Conservation (phyloP, 2,888 invertebrate species). For the Andrena camellia region DNA sequence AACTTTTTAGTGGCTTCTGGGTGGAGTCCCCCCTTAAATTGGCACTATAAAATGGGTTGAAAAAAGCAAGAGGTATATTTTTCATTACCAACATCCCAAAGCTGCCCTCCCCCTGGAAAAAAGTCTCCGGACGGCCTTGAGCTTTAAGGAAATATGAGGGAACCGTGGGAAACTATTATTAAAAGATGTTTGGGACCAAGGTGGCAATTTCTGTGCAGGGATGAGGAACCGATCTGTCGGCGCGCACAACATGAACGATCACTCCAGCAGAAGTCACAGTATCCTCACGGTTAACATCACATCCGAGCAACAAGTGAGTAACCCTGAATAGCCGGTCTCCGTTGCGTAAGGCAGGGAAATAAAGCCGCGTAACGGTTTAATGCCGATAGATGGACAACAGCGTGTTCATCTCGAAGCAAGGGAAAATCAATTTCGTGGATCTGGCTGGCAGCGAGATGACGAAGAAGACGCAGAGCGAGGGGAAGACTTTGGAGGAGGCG, state of each 20-base stretch:
- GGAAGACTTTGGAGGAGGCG: conserved; percentile 95
- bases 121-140: too few relatives aligned
- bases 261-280: conserved; percentile 96
- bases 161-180: too few relatives aligned
- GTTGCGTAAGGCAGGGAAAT: background rate
- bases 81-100: too few relatives aligned
- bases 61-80: too few relatives aligned
- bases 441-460: conserved; percentile 99
- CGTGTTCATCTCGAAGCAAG: conserved; percentile 95
- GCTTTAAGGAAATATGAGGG: too few relatives aligned
- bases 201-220: conserved; percentile 86
- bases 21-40: too few relatives aligned
- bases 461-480: conserved; percentile 94
- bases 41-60: too few relatives aligned
- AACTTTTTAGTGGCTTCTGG: too few relatives aligned
- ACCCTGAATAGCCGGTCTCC: background rate
- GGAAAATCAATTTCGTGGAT: conserved; percentile 98
- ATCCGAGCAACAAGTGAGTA: conserved; percentile 91
- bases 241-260: conserved; percentile 96
- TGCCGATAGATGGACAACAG: conserved; percentile 88
- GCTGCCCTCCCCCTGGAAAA: too few relatives aligned
- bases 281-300: conserved; percentile 96
- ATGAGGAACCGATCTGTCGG: conserved; percentile 96
- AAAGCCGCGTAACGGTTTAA: background rate
- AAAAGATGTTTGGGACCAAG: too few relatives aligned